phyloP scores from a whole-genome alignment of 2,113 vertebrate genomes.

The Archocentrus centrarchus region DNA sequence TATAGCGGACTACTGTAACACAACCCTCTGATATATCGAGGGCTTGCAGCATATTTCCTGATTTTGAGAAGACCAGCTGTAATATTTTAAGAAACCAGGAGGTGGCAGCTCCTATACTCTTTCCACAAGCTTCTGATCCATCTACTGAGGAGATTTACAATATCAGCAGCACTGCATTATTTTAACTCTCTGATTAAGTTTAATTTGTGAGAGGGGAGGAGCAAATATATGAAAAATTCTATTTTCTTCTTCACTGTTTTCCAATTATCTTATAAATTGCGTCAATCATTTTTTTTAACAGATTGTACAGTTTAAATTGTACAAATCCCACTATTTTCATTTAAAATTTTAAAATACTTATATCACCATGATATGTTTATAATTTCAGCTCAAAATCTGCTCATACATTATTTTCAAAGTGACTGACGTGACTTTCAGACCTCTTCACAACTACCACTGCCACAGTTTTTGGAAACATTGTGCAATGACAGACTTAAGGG shows the following conservation, averaged over 20 bases:
- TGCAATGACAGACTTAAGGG: conserved; percentile 29
- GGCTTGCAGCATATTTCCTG: neutral
- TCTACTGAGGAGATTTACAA: neutral
- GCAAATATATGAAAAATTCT: neutral
- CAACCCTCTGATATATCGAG: neutral
- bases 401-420: neutral
- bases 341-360: neutral
- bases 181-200: neutral
- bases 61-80: conserved; percentile 38
- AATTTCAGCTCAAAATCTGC: neutral
- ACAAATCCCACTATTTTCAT: neutral
- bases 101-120: conserved; percentile 83
- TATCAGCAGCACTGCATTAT: neutral
- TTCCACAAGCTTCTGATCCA: conserved; percentile 52
- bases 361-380: neutral
- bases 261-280: neutral
- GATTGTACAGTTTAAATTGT: neutral
- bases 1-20: neutral
- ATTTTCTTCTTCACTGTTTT: neutral
- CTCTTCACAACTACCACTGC: neutral
- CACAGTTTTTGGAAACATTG: conserved; percentile 40
- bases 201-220: neutral
- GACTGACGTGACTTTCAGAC: conserved; percentile 39
- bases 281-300: neutral
- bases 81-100: conserved; percentile 76